Evolutionary conservation across 2,797 vertebrate genomes (phyloP).

Genomic region (Streptopelia turtur): DNA sequence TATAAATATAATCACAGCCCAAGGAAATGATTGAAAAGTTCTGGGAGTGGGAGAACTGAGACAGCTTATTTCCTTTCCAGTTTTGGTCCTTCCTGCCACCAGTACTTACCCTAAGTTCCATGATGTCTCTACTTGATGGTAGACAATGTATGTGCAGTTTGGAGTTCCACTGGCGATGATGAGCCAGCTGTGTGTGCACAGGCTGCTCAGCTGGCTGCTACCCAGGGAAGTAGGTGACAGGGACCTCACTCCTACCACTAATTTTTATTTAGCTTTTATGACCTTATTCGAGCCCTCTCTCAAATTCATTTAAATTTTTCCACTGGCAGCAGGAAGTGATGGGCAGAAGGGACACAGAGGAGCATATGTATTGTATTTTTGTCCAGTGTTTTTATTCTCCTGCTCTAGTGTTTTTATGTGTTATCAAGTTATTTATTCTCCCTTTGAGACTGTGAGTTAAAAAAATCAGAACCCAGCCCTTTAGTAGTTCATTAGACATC

Average conservation of each 20-base stretch:
- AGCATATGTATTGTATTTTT: background rate
- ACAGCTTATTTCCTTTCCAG: background rate
- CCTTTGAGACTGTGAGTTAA: background rate
- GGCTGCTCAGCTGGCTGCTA: background rate
- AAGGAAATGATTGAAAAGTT: background rate
- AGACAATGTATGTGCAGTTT: background rate
- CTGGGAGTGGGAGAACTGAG: background rate
- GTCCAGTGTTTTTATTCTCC: background rate
- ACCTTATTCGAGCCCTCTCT: background rate
- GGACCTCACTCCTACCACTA: background rate
- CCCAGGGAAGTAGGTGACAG: background rate
- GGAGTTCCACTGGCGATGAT: rapidly evolving
- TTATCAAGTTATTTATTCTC: background rate
- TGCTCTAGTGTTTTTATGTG: background rate
- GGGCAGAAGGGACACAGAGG: background rate
- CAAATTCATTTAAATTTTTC: background rate
- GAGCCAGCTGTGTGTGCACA: no score
- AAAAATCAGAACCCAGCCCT: background rate
- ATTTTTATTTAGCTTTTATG: background rate
- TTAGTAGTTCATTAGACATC: background rate
- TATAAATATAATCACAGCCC: background rate
- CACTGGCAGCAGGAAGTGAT: background rate
- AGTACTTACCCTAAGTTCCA: background rate
- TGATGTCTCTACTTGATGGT: background rate
- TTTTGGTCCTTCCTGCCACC: background rate